phyloP scores from a whole-genome alignment of 2,113 vertebrate genomes.

The Suncus etruscus region DNA sequence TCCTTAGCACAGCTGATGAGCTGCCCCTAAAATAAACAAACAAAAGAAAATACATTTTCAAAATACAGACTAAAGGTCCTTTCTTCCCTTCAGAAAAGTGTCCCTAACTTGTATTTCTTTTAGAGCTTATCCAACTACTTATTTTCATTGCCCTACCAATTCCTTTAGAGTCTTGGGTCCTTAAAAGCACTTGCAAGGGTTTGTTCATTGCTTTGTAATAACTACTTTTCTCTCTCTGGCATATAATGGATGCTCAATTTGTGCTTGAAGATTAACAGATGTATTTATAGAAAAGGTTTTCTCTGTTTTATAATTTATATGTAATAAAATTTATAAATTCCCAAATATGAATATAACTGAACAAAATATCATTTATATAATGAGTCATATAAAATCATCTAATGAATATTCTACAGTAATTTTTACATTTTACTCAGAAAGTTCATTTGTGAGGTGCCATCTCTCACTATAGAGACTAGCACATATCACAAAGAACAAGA shows the following conservation, averaged over 20 bases:
- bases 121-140: not conserved
- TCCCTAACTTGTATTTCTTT: not conserved
- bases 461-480: no score
- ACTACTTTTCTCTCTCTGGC: not conserved
- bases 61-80: not conserved
- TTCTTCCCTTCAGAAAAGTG: not conserved
- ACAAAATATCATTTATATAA: not conserved
- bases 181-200: not conserved
- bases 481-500: no score
- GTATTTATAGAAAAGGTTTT: not conserved
- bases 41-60: no score
- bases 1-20: no score
- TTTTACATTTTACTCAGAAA: constrained; percentile 9
- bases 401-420: not conserved
- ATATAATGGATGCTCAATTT: not conserved
- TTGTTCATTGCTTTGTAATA: not conserved
- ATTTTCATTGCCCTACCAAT: not conserved
- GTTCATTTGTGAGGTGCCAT: no score
- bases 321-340: not conserved
- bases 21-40: no score
- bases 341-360: not conserved
- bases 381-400: not conserved
- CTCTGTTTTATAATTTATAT: not conserved
- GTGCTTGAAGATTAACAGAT: not conserved
- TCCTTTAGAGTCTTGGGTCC: no score